A percentile compares a stretch with the other conserved stretches of the same genome.
Conservation (phyloP, 92 coral and sea anemone genomes). For the Epizoanthus illoricatus region DNA sequence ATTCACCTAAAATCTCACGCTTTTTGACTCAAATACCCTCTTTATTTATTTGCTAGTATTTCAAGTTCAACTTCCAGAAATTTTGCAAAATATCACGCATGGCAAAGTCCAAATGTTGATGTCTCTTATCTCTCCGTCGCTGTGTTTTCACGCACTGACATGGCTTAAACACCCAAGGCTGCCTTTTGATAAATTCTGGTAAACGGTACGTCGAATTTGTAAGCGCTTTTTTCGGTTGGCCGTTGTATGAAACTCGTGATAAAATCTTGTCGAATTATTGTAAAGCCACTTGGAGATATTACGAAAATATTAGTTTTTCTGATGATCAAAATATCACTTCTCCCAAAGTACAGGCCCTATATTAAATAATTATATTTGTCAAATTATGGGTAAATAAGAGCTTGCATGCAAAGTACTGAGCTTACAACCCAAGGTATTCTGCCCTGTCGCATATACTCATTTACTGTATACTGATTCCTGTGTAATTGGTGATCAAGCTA, state of each 20-base stretch:
- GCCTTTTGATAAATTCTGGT: background rate
- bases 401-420: background rate
- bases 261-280: background rate
- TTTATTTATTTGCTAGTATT: background rate
- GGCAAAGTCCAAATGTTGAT: conserved; percentile 5
- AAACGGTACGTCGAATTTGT: background rate
- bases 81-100: conserved; percentile 6
- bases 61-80: conserved; percentile 17
- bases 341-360: background rate
- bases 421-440: background rate
- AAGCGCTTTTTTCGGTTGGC: background rate
- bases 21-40: conserved; percentile 2
- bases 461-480: too few relatives aligned
- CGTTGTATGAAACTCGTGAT: background rate
- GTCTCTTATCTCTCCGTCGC: conserved; percentile 9
- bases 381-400: background rate
- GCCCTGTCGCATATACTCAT: too few relatives aligned
- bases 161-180: background rate
- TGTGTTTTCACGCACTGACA: conserved; percentile 18
- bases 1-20: conserved; percentile 15
- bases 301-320: background rate
- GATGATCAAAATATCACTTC: background rate
- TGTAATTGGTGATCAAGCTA: too few relatives aligned
- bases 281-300: background rate
- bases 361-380: background rate